phyloP scores from a whole-genome alignment of 2,888 invertebrate species.

The Xestia xanthographa region DNA sequence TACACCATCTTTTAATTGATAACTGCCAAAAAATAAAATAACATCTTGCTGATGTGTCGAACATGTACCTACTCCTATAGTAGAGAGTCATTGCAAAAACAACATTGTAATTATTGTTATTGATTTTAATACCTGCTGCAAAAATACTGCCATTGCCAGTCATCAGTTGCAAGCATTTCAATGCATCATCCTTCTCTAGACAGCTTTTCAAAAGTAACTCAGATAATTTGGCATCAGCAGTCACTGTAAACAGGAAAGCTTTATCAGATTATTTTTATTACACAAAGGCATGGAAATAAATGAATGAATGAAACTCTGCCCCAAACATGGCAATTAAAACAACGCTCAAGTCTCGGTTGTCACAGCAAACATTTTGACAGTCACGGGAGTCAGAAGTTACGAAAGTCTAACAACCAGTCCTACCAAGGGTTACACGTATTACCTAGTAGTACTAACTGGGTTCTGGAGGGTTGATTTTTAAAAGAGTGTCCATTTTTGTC shows the following conservation, averaged over 20 bases:
- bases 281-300: not conserved
- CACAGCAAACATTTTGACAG: not conserved
- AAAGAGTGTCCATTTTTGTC: no score
- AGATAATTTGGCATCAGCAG: slow-evolving; percentile 69
- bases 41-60: not conserved
- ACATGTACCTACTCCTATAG: no score
- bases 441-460: no score
- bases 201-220: slow-evolving; percentile 71
- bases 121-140: slow-evolving; percentile 68
- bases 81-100: not conserved
- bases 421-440: not conserved
- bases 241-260: slow-evolving; percentile 55
- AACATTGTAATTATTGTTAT: not conserved
- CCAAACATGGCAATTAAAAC: not conserved
- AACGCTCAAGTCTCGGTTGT: not conserved
- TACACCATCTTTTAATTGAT: not conserved
- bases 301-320: not conserved
- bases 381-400: not conserved
- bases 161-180: slow-evolving; percentile 58
- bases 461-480: not conserved
- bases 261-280: not conserved
- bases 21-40: not conserved
- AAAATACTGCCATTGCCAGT: slow-evolving; percentile 71
- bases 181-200: slow-evolving; percentile 73
- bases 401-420: not conserved